Percentiles rank a stretch among this genome's conserved stretches.
These are phyloP conservation scores for Oxytorus armatus DNA, from an alignment of 2,888 invertebrate species.

Conservation along the genomic window DNA sequence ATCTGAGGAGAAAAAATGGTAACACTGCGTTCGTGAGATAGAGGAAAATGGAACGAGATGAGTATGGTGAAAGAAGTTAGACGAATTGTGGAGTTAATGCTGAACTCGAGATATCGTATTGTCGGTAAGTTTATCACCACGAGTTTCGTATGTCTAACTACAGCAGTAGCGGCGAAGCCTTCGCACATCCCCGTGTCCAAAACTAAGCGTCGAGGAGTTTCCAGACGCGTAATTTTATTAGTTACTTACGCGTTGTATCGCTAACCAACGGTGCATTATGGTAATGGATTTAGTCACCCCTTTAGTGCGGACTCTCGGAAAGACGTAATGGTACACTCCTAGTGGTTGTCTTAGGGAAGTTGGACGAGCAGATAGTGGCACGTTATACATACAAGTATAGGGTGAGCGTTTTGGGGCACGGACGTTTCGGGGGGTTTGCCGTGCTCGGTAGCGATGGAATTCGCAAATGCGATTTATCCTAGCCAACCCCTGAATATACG, in stretches of 20 bases:
- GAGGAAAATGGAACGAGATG: constrained; percentile 7
- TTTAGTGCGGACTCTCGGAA: constrained; percentile 39
- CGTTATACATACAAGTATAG: not conserved
- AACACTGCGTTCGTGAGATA: not conserved
- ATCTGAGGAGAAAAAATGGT: constrained; percentile 4
- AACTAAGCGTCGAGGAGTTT: constrained; percentile 65
- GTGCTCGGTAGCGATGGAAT: constrained; percentile 51
- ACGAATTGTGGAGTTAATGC: constrained; percentile 1
- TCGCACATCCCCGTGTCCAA: constrained; percentile 23
- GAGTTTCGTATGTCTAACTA: constrained; percentile 2
- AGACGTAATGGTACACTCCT: constrained; percentile 45
- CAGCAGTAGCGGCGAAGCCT: constrained; percentile 6
- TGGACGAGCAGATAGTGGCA: constrained; percentile 27
- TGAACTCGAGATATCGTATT: constrained; percentile 33
- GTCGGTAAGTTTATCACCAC: too few relatives aligned
- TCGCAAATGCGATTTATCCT: constrained; percentile 66
- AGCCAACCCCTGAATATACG: constrained; percentile 26
- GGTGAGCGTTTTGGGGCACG: not conserved
- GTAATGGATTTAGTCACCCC: constrained; percentile 72
- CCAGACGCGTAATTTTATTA: constrained; percentile 75
- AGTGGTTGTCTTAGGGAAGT: constrained; percentile 55
- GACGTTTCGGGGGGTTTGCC: constrained; percentile 9
- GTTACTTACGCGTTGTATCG: constrained; percentile 75
- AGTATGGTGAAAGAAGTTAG: not conserved
- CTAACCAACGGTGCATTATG: constrained; percentile 76